Percentiles rank a stretch among this genome's conserved stretches.
phyloP scores from a whole-genome alignment of 2,113 vertebrate genomes.

The Eonycteris spelaea region DNA sequence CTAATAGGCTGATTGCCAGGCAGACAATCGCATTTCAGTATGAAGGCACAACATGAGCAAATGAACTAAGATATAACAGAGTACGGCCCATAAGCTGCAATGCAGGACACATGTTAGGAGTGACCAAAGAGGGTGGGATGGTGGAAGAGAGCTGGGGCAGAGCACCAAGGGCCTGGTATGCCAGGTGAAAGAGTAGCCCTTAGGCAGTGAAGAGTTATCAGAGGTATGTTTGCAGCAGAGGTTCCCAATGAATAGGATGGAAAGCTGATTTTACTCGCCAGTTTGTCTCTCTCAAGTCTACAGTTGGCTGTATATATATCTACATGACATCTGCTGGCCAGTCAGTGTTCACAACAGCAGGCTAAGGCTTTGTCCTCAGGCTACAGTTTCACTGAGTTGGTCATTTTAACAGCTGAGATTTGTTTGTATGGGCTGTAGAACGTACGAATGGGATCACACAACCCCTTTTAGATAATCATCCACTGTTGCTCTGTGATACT shows the following conservation, averaged over 20 bases:
- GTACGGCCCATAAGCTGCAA: neutral
- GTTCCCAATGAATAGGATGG: neutral
- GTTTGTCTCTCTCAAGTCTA: neutral
- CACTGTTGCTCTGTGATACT: neutral
- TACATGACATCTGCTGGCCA: neutral
- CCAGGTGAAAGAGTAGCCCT: neutral
- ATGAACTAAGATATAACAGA: neutral
- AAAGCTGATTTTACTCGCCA: neutral
- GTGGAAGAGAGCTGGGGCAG: neutral
- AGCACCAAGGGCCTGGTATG: neutral
- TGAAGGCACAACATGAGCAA: constrained; percentile 20
- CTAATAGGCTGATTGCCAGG: neutral
- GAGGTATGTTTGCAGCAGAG: neutral
- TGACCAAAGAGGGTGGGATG: neutral
- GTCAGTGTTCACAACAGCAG: neutral
- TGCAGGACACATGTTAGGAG: neutral
- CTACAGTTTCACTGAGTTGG: neutral
- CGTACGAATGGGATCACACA: neutral
- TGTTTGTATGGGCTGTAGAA: neutral
- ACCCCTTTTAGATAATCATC: neutral
- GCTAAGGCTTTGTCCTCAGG: neutral
- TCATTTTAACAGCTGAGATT: constrained; percentile 21
- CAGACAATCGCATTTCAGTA: constrained; percentile 18
- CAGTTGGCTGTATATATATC: neutral
- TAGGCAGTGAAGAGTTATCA: neutral